Evolutionary conservation across 2,113 vertebrate genomes (phyloP).

Genomic region (Rafetus swinhoei): DNA sequence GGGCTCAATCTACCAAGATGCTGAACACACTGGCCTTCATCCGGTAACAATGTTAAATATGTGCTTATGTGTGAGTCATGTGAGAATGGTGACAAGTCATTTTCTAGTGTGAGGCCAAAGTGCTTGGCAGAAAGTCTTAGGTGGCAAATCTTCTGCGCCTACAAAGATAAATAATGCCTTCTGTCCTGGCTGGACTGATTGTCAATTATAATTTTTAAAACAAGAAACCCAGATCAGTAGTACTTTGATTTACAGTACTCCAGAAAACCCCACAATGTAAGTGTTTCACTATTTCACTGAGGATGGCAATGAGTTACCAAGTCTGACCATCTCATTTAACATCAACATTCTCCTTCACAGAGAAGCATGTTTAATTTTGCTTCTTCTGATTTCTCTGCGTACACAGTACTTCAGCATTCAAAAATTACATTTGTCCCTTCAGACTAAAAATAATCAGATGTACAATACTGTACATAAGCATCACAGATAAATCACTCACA

Average conservation of each 20-base stretch:
- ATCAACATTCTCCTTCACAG: background rate
- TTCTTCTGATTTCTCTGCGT: background rate
- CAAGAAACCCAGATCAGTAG: background rate
- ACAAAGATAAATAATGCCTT: background rate
- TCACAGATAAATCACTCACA: background rate
- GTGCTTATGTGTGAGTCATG: background rate
- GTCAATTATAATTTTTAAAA: background rate
- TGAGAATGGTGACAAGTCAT: fast-evolving
- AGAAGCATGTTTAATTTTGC: conserved; percentile 13
- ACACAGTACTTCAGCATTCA: background rate
- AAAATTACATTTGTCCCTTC: background rate
- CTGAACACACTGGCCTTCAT: fast-evolving
- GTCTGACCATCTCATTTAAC: background rate
- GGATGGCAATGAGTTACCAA: background rate
- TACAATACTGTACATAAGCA: background rate
- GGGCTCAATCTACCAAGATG: background rate
- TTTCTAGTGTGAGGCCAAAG: background rate
- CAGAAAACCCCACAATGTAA: background rate
- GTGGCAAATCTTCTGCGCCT: background rate
- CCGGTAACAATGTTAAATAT: background rate
- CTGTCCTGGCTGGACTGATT: background rate
- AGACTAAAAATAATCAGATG: background rate
- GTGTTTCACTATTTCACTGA: background rate
- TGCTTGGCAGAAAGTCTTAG: background rate
- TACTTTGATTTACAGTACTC: background rate